Percentiles rank a stretch among this genome's conserved stretches.
phyloP scores from a whole-genome alignment of 2,797 vertebrate species.

The Ceyx erithaca region DNA sequence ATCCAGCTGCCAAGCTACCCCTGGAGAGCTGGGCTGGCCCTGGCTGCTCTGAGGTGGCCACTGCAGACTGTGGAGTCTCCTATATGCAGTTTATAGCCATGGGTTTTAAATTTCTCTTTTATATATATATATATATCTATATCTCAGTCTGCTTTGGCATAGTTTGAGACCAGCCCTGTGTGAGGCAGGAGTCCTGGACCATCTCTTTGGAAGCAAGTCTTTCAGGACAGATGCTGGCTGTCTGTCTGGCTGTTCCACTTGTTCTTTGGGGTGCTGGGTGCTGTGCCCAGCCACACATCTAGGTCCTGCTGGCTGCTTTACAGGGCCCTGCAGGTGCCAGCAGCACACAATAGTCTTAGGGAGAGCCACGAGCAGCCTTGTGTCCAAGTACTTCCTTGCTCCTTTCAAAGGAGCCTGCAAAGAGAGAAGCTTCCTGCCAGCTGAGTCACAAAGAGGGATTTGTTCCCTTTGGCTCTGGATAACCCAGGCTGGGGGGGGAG shows the following conservation, averaged over 20 bases:
- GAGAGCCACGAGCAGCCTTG: constrained; percentile 1
- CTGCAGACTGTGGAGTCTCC: neutral
- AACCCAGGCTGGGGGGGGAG: neutral
- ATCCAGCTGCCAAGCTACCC: neutral
- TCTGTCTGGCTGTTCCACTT: neutral
- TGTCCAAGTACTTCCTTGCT: constrained; percentile 24
- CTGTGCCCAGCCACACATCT: neutral
- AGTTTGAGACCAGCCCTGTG: neutral
- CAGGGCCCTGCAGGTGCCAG: neutral
- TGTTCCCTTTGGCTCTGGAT: constrained; percentile 21
- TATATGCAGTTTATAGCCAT: constrained; percentile 9
- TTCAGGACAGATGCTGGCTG: constrained; percentile 35
- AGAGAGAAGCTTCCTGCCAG: neutral
- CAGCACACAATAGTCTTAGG: neutral
- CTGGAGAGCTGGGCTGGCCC: constrained; percentile 38
- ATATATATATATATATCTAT: neutral
- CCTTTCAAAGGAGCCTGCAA: neutral
- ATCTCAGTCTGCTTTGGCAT: constrained; percentile 1
- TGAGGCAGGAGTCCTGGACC: neutral
- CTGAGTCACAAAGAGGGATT: constrained; percentile 29
- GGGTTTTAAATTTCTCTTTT: neutral
- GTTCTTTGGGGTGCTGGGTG: neutral
- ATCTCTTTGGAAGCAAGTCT: neutral
- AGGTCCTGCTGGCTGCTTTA: neutral
- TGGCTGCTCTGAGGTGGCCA: neutral